A percentile compares a stretch with the other conserved stretches of the same genome.
These are phyloP conservation scores for Calyptommatus sinebrachiatus DNA, from an alignment of 2,113 vertebrate genomes.

Conservation along the genomic window DNA sequence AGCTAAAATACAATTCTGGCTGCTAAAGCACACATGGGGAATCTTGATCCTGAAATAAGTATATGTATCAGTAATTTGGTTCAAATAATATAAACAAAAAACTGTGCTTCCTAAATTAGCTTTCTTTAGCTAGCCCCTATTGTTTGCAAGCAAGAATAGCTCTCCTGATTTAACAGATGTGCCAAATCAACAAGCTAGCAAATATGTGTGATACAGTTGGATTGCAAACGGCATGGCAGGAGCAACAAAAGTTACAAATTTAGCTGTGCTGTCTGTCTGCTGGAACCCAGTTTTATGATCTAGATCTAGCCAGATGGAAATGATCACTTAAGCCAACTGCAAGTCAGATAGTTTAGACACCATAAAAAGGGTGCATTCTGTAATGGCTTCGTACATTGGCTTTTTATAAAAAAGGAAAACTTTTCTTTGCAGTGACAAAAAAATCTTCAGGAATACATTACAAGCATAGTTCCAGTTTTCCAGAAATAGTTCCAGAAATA, in stretches of 20 bases:
- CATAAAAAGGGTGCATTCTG: slow-evolving; percentile 20
- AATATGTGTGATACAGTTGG: neutral
- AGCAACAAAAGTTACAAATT: neutral
- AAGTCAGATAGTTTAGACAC: slow-evolving; percentile 36
- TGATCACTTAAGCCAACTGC: slow-evolving; percentile 38
- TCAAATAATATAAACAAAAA: neutral
- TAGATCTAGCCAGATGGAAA: slow-evolving; percentile 13
- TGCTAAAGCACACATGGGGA: neutral
- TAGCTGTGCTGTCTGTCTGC: neutral
- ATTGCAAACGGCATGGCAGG: neutral
- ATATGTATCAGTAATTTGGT: neutral
- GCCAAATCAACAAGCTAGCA: neutral
- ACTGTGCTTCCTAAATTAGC: neutral
- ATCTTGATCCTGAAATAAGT: neutral
- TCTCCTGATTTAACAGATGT: neutral
- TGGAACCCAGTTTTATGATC: slow-evolving; percentile 27
- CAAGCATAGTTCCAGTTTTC: too few species aligned
- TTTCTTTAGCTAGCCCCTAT: neutral
- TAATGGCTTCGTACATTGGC: neutral
- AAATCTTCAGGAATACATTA: too few species aligned
- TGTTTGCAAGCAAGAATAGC: neutral
- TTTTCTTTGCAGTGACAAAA: too few species aligned
- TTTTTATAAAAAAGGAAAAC: neutral
- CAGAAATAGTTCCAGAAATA: too few species aligned
- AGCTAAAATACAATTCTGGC: neutral